phyloP scores from a whole-genome alignment of 2,888 invertebrate species.

The Cosmia trapezina region DNA sequence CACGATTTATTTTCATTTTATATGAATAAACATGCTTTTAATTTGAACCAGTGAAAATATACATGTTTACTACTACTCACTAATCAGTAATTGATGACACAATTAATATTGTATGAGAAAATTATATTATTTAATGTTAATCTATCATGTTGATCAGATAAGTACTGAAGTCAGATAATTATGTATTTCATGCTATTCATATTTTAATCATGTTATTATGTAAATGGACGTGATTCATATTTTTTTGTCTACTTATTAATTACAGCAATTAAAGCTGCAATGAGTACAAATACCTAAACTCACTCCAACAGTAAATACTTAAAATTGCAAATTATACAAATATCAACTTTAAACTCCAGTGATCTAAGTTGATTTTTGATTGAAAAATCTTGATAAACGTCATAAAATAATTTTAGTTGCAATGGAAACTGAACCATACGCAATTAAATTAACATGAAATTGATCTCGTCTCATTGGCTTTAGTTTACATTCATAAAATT shows the following conservation, averaged over 20 bases:
- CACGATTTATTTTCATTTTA: not conserved
- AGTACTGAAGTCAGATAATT: not conserved
- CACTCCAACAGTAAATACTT: too few relatives aligned
- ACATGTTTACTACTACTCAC: not conserved
- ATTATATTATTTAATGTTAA: slow-evolving; percentile 7
- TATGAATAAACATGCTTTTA: not conserved
- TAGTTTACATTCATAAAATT: slow-evolving; percentile 3
- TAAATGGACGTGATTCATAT: not conserved
- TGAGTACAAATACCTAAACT: not conserved
- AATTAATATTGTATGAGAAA: not conserved
- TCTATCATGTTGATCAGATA: not conserved
- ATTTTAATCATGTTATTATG: slow-evolving; percentile 1
- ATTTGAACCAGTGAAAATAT: not conserved
- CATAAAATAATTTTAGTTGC: too few relatives aligned
- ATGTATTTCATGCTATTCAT: slow-evolving; percentile 7
- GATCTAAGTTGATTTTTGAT: too few relatives aligned
- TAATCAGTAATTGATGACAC: not conserved
- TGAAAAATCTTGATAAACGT: too few relatives aligned
- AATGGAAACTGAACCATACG: too few relatives aligned
- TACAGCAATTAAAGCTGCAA: not conserved
- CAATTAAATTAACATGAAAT: too few relatives aligned
- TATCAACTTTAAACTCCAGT: too few relatives aligned
- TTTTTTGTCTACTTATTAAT: not conserved
- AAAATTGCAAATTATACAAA: too few relatives aligned
- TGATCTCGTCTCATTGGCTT: too few relatives aligned